These are phyloP conservation scores for Crotalus adamanteus DNA, from an alignment of 2,797 vertebrate species.

Conservation along the genomic window DNA sequence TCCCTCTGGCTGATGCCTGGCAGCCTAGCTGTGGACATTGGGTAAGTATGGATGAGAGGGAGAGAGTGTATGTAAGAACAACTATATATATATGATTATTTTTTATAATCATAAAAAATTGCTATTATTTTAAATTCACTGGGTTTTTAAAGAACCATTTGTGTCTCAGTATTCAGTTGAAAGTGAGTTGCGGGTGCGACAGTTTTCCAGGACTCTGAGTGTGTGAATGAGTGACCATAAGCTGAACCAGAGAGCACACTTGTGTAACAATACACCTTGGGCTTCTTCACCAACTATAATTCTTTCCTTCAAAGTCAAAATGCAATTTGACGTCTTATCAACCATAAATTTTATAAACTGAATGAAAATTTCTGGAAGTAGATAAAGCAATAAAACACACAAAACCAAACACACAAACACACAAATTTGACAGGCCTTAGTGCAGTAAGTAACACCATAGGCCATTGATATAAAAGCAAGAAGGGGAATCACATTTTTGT, in stretches of 20 bases:
- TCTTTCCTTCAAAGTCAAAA: not conserved
- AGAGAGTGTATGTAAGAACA: not conserved
- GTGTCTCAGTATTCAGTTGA: not conserved
- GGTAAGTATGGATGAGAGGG: not conserved
- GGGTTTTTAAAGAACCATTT: not conserved
- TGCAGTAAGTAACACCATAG: not conserved
- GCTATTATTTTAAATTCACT: not conserved
- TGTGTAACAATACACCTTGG: not conserved
- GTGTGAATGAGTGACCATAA: not conserved
- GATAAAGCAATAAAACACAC: constrained; percentile 17
- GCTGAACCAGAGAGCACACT: not conserved
- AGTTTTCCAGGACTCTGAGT: not conserved
- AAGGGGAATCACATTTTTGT: constrained; percentile 29
- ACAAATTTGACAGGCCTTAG: constrained; percentile 39
- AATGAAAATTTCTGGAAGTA: constrained; percentile 25
- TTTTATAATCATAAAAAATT: not conserved
- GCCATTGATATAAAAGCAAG: constrained; percentile 4
- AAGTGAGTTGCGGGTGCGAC: not conserved
- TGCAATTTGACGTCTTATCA: not conserved
- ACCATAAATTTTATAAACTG: not conserved
- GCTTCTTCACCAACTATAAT: not conserved
- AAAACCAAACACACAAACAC: not conserved
- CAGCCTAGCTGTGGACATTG: not conserved
- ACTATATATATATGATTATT: not conserved
- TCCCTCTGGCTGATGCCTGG: not conserved